A percentile compares a stretch with the other conserved stretches of the same genome.
These are phyloP conservation scores for Drosophila watanabei DNA, from an alignment of 1,140 invertebrate species.

Conservation along the genomic window DNA sequence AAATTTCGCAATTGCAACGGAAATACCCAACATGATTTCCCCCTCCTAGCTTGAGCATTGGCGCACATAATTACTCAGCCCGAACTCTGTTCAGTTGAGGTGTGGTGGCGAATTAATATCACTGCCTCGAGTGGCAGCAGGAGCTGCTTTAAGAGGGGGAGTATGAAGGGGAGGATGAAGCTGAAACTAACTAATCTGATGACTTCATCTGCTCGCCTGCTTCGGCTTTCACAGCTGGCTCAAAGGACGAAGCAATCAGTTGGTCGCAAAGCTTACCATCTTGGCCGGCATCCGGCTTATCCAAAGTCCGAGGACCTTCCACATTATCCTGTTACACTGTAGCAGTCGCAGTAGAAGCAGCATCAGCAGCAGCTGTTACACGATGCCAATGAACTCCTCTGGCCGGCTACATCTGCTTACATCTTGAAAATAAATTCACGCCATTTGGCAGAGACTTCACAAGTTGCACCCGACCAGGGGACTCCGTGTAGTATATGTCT, in stretches of 20 bases:
- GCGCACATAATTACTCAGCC: constrained; percentile 75
- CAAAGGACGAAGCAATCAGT: constrained; percentile 54
- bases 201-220: constrained; percentile 39
- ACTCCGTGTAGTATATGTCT: constrained; percentile 19
- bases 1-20: constrained; percentile 83
- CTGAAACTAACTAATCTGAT: constrained; percentile 51
- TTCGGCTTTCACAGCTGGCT: constrained; percentile 37
- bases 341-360: not conserved
- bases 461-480: constrained; percentile 33
- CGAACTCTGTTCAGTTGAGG: constrained; percentile 19
- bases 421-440: constrained; percentile 73
- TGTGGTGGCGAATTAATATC: constrained; percentile 35
- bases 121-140: not conserved
- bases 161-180: constrained; percentile 4
- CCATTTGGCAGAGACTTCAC: constrained; percentile 72
- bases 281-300: constrained; percentile 36
- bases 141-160: not conserved
- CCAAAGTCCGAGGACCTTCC: constrained; percentile 33
- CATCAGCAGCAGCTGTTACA: constrained; percentile 61
- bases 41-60: constrained; percentile 64
- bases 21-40: constrained; percentile 81
- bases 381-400: constrained; percentile 73
- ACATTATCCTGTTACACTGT: constrained; percentile 30
- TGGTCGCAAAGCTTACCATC: constrained; percentile 41
- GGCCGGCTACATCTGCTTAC: constrained; percentile 37